Evolutionary conservation across 2,888 invertebrate species (phyloP), one percentile per base, ranked within the genome.

Genomic region (Chrysodeixis includens): DNA sequence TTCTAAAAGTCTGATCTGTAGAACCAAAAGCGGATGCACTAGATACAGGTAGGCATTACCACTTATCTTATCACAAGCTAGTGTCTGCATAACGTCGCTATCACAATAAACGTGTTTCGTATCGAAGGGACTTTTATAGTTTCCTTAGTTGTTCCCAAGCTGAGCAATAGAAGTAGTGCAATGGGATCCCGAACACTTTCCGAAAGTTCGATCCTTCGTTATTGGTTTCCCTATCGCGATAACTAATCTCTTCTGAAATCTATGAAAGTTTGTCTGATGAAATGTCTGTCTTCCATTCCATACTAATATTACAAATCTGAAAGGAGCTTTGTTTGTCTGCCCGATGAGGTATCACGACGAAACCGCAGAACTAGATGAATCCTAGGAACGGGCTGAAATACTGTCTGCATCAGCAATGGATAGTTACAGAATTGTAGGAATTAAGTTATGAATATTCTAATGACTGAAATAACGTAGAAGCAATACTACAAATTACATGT

Each of bases 91-190:
- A 73, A 69, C 57, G 35, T 52, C n/a, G 53, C 66, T 55, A 63
- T 74, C 66, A 20, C 73, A 62, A 74, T 62, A 73, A 73, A 66
- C 58, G 66, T 74, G 74, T 74, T 74, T 63, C 67, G 62, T 67
- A 70, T 74, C 70, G 54, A 73, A 62, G 62, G 66, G 66, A 57
- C 66, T 74, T 74, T 74, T 62, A 74, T 74, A 66, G 70, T 74
- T 70, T 57, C 22, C 74, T 74, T 70, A 66, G 74, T 74, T 74
- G 62, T 74, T 71, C 66, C 57, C 62, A 54, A 64, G 74, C 70
- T 62, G 44, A 74, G 66, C 62, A 74, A 74, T 74, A 66, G 70
- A 66, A 74, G 56, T 40, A 70, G 70, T 66, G 74, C 66, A 74
- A 57, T 74, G 73, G 70, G 70, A 74, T 20, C 54, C 56, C 51